phyloP scores from a whole-genome alignment of 2,888 invertebrate genomes.

The Pseudococcus viburni region DNA sequence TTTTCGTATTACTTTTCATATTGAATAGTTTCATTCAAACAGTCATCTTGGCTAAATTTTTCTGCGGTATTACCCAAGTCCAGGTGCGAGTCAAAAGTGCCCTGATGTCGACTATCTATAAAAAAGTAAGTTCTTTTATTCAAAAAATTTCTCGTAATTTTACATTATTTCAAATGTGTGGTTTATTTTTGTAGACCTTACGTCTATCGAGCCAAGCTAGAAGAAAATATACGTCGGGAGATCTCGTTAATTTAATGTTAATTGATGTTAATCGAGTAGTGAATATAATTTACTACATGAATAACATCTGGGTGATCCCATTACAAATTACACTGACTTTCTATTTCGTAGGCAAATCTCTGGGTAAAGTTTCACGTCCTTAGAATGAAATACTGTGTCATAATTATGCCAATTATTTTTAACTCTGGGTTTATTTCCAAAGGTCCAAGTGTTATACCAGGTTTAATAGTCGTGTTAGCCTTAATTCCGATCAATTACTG shows the following conservation, averaged over 20 bases:
- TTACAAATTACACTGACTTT: constrained; percentile 75
- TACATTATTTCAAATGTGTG: not conserved
- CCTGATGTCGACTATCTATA: constrained; percentile 75
- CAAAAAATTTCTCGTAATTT: not conserved
- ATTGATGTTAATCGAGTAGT: constrained; percentile 73
- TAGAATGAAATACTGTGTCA: too few relatives aligned
- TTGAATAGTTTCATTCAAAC: constrained; percentile 73
- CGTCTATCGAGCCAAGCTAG: constrained; percentile 71
- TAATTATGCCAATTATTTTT: not conserved
- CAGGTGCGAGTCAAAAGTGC: constrained; percentile 76
- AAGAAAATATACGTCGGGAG: constrained; percentile 73
- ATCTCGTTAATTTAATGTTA: constrained; percentile 74
- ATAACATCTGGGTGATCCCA: constrained; percentile 74
- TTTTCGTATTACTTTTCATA: constrained; percentile 75
- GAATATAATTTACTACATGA: constrained; percentile 72
- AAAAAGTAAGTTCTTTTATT: constrained; percentile 71
- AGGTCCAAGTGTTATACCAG: constrained; percentile 76
- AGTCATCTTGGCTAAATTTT: constrained; percentile 75
- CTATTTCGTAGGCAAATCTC: constrained; percentile 73
- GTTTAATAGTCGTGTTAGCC: constrained; percentile 74
- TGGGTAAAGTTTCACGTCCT: not conserved
- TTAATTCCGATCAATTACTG: constrained; percentile 74
- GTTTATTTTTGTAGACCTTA: constrained; percentile 69
- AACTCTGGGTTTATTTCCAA: constrained; percentile 68
- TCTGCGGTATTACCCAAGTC: constrained; percentile 73